Evolutionary conservation across 1,140 invertebrate genomes (phyloP).

Genomic region (Choristoneura fumiferana): DNA sequence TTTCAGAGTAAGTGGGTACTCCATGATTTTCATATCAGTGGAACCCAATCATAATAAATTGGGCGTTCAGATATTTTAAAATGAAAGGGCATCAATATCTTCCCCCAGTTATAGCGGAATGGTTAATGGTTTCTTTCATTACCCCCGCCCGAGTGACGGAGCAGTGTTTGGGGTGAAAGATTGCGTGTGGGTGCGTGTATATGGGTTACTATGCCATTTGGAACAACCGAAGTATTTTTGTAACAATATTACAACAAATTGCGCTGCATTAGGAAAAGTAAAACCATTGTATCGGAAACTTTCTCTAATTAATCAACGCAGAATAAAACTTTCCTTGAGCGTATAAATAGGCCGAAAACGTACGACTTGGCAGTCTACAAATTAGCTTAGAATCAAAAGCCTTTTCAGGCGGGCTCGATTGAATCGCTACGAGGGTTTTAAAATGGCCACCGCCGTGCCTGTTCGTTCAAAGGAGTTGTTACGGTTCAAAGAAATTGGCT

Average conservation of each 20-base stretch:
- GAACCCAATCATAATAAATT: no score
- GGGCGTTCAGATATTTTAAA: neutral
- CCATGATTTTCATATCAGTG: no score
- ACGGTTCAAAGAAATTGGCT: conserved; percentile 28
- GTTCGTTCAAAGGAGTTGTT: conserved; percentile 28
- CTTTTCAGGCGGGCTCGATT: conserved; percentile 6
- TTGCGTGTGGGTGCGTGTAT: conserved; percentile 5
- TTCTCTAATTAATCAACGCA: no score
- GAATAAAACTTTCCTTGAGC: no score
- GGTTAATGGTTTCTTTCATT: conserved; percentile 17
- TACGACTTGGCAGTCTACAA: conserved; percentile 6
- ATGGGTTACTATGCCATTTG: conserved; percentile 14
- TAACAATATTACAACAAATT: no score
- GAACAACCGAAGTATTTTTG: neutral
- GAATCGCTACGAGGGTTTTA: conserved; percentile 2
- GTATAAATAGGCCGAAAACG: no score
- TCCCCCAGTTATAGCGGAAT: conserved; percentile 1
- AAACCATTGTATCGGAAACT: no score
- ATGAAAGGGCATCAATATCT: conserved; percentile 5
- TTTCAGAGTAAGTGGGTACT: no score
- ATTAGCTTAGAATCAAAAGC: conserved; percentile 18
- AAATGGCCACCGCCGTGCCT: conserved; percentile 21
- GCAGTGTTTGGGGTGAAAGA: neutral
- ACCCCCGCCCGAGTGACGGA: conserved; percentile 4
- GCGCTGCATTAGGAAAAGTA: no score